Base-by-base conservation (phyloP, 2,113 vertebrate species). In the Clarias magur region DNA sequence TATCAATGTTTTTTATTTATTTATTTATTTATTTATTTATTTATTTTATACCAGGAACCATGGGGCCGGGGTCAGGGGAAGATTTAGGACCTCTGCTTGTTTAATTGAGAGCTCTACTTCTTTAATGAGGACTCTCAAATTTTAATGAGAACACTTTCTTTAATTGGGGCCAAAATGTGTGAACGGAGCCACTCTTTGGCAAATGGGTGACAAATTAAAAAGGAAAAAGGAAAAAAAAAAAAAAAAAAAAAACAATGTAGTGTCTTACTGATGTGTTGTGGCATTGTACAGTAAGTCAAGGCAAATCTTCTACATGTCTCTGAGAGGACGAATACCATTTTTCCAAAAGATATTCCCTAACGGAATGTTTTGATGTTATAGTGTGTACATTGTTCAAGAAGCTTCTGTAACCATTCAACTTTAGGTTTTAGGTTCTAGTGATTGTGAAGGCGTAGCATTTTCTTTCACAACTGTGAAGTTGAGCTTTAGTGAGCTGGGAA, bases 191-290 rank as follows among this genome's bases (percentile, higher is more conserved):
- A 53, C 75, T n/a, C 15, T 15, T 9, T 79, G 75, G 56, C 25
- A 79, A 79, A 79, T 27, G n/a, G 25, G 75, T 79, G 15, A 56
- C n/a, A 17, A 79, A 79, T 76, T 53, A 76, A 76, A 76, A 76
- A 48, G n/a, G 13, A 1, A 6, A 27, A n/a, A n/a, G n/a, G n/a
- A n/a, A n/a, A 34, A 34, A 34, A 34, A 34, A 34, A 34, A 34
- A 34, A 34, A 2, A 56, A n/a, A 56, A 10, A 75, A 25, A 21
- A 54, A 79, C n/a, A 54, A 48, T 15, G 9, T 25, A 53, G 25
- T 27, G 15, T 27, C 15, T 56, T 56, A 7, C 48, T 78, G 27
- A 27, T 78, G 25, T n/a, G 42, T 54, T 27, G 13, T 56, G 76
- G 2, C 13, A 56, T 1, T 11, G 27, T 34, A 34, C 30, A 34